Evolutionary conservation across 2,113 vertebrate species (phyloP).

Genomic region (Progne subis): DNA sequence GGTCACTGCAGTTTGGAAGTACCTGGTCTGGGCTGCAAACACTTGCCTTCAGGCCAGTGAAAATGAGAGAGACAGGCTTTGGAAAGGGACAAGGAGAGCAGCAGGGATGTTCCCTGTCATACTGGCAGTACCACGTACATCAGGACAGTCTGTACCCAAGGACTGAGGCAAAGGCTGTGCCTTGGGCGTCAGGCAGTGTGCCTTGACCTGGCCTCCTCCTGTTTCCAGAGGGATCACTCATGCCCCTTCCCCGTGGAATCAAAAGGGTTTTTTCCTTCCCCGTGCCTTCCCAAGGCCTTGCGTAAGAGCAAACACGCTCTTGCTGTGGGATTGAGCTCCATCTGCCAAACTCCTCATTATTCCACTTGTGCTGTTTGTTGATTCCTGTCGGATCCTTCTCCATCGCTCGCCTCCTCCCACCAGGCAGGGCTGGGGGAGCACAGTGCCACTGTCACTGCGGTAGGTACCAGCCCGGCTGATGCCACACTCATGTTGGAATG

Average conservation of each 20-base stretch:
- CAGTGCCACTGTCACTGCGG: not conserved
- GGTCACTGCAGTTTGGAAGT: not conserved
- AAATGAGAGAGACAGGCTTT: not conserved
- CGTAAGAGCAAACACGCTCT: not conserved
- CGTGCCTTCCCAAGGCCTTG: not conserved
- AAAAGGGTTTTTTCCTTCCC: not conserved
- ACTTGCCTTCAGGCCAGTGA: not conserved
- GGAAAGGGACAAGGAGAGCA: not conserved
- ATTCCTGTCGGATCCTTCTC: not conserved
- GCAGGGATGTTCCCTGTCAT: not conserved
- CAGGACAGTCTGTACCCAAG: not conserved
- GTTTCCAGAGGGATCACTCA: not conserved
- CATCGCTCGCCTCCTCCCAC: not conserved
- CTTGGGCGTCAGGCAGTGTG: not conserved
- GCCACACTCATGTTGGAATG: rapidly evolving
- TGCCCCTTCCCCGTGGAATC: not conserved
- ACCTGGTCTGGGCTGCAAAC: not conserved
- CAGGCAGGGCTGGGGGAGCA: rapidly evolving
- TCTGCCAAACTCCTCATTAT: not conserved
- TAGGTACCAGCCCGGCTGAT: not conserved
- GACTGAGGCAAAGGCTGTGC: not conserved
- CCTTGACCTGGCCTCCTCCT: not conserved
- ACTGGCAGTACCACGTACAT: not conserved
- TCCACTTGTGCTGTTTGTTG: not conserved
- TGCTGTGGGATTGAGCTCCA: not conserved